Evolutionary conservation across 2,888 invertebrate genomes (phyloP).

Genomic region (Colostygia pectinataria): DNA sequence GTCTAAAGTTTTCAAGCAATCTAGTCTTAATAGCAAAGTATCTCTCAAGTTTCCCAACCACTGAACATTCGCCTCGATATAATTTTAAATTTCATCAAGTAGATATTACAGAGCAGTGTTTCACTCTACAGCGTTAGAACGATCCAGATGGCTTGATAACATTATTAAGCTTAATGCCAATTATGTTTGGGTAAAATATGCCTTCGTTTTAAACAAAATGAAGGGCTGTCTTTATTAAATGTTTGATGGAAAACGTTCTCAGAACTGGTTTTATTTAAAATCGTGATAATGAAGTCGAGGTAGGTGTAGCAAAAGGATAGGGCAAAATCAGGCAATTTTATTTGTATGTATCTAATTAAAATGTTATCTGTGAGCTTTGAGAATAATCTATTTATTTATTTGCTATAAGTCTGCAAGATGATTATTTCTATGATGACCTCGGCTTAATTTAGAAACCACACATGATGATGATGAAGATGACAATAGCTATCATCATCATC

Average conservation of each 20-base stretch:
- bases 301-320: background rate
- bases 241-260: slow-evolving; percentile 8
- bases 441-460: no score
- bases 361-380: no score
- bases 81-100: slow-evolving; percentile 12
- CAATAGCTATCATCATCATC: no score
- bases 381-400: no score
- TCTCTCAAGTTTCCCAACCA: slow-evolving; percentile 1
- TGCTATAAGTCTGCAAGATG: no score
- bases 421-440: no score
- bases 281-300: background rate
- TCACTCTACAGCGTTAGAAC: slow-evolving; percentile 6
- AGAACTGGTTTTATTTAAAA: background rate
- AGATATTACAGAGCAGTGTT: slow-evolving; percentile 13
- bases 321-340: background rate
- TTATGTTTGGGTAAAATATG: slow-evolving; percentile 20
- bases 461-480: no score
- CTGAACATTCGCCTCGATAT: slow-evolving; percentile 10
- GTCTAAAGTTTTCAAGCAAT: no score
- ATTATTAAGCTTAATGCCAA: slow-evolving; percentile 22
- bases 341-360: no score
- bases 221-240: slow-evolving; percentile 21
- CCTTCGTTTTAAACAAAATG: slow-evolving; percentile 17
- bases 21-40: slow-evolving; percentile 3
- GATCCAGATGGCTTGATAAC: slow-evolving; percentile 22